Conservation (phyloP, 2,113 vertebrate species). For the Galeopterus variegatus region DNA sequence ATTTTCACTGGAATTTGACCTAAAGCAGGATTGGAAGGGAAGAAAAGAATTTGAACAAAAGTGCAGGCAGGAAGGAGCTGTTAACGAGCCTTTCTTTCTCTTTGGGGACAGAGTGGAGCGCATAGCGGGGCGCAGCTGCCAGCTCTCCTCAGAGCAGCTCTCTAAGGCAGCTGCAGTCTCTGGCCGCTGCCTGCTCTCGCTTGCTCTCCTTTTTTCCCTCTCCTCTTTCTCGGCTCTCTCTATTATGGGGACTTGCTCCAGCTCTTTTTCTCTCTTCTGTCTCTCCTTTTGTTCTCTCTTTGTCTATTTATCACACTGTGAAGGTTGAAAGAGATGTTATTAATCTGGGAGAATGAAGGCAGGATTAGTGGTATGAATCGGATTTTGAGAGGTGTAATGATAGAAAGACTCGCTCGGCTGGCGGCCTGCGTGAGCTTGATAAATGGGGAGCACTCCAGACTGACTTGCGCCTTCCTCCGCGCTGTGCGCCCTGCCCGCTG, state of each 20-base stretch:
- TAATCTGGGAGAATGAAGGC: constrained; percentile 99
- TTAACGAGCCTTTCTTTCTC: constrained; percentile 91
- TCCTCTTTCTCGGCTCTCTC: constrained; percentile 92
- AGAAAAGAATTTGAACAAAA: constrained; percentile 90
- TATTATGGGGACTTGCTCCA: constrained; percentile 93
- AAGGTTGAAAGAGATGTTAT: constrained; percentile 99
- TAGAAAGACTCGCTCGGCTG: constrained; percentile 99
- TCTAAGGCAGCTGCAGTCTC: constrained; percentile 88
- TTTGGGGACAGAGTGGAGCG: constrained; percentile 86
- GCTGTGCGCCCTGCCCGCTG: constrained; percentile 92
- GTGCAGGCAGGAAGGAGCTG: constrained; percentile 88
- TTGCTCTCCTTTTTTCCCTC: constrained; percentile 84
- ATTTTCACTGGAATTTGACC: constrained; percentile 89
- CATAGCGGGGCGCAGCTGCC: constrained; percentile 80
- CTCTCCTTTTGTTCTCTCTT: constrained; percentile 98
- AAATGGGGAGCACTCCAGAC: constrained; percentile 98
- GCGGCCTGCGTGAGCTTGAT: constrained; percentile 99
- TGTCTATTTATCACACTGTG: constrained; percentile 99
- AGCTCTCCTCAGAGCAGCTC: constrained; percentile 80
- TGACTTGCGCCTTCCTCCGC: constrained; percentile 93
- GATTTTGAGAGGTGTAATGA: constrained; percentile 99
- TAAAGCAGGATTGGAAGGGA: constrained; percentile 86
- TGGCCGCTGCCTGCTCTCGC: constrained; percentile 79
- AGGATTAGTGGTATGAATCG: constrained; percentile 99
- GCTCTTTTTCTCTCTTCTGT: constrained; percentile 94